Evolutionary conservation across 2,888 invertebrate genomes (phyloP).

Genomic region (Melanophora roralis): DNA sequence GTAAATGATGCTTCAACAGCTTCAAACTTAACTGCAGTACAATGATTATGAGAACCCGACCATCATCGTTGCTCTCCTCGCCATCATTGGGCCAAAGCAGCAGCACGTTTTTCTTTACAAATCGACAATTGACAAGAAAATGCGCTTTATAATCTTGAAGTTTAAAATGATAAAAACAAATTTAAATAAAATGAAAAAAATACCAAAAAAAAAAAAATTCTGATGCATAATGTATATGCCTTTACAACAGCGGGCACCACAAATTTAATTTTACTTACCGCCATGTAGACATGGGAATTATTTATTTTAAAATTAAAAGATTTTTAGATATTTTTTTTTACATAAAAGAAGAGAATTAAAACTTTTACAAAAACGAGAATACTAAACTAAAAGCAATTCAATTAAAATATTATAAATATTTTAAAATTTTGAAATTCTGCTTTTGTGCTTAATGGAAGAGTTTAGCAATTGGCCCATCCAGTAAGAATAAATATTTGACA

Average conservation of each 20-base stretch:
- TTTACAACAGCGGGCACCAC: neutral
- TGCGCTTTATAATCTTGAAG: constrained; percentile 75
- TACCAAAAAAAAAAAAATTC: constrained; percentile 62
- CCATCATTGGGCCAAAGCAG: constrained; percentile 33
- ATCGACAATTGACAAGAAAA: constrained; percentile 75
- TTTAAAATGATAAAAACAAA: constrained; percentile 72
- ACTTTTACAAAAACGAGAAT: neutral
- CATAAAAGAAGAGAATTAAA: too few species aligned
- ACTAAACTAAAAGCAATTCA: neutral
- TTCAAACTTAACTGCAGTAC: neutral
- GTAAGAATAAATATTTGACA: too few species aligned
- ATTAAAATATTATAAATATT: too few species aligned
- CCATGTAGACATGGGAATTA: constrained; percentile 19
- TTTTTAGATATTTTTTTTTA: neutral
- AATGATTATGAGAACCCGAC: constrained; percentile 22
- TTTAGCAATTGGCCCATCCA: too few species aligned
- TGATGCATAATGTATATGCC: constrained; percentile 40
- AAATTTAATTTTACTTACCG: neutral
- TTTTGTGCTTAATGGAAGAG: too few species aligned
- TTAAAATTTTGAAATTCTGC: too few species aligned
- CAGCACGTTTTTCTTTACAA: constrained; percentile 64
- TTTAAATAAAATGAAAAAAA: constrained; percentile 63
- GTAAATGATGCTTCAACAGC: constrained; percentile 1
- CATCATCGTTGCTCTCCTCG: neutral
- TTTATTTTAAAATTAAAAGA: constrained; percentile 39